These are phyloP conservation scores for Auanema sp. DNA, from an alignment of 2,888 invertebrate genomes.

Conservation along the genomic window DNA sequence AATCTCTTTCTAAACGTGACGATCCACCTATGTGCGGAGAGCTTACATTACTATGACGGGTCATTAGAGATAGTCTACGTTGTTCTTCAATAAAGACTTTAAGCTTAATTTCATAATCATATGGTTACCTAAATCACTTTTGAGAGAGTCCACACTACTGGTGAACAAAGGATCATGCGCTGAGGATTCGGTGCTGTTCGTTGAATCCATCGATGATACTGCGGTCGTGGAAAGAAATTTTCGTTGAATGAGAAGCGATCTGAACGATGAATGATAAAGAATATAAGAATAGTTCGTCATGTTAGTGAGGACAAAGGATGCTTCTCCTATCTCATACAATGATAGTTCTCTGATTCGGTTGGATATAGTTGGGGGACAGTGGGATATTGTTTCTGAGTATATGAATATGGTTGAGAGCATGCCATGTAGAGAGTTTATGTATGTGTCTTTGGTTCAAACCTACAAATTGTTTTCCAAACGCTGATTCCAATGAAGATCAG, in stretches of 20 bases:
- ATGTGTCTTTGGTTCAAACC: too few relatives aligned
- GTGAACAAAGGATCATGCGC: conserved; percentile 38
- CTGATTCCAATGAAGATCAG: too few relatives aligned
- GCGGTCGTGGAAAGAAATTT: conserved; percentile 42
- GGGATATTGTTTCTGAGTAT: too few relatives aligned
- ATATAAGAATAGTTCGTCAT: not conserved
- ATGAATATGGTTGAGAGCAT: too few relatives aligned
- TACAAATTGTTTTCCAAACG: too few relatives aligned
- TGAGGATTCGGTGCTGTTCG: conserved; percentile 35
- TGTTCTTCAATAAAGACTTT: conserved; percentile 26
- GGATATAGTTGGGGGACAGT: not conserved
- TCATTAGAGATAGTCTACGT: conserved; percentile 37
- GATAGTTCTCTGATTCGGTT: not conserved
- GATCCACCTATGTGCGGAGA: conserved; percentile 2
- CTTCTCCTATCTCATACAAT: not conserved
- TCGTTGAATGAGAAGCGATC: conserved; percentile 41
- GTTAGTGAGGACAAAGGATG: conserved; percentile 1
- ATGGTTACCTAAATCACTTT: conserved; percentile 35
- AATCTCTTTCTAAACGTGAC: conserved; percentile 21
- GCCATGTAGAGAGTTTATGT: too few relatives aligned
- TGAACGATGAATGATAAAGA: conserved; percentile 9
- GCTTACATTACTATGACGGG: conserved; percentile 14
- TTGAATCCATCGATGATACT: conserved; percentile 39
- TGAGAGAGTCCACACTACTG: conserved; percentile 38
- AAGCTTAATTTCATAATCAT: not conserved